phyloP scores from a whole-genome alignment of 2,888 invertebrate species.

The Drosophila tripunctata region DNA sequence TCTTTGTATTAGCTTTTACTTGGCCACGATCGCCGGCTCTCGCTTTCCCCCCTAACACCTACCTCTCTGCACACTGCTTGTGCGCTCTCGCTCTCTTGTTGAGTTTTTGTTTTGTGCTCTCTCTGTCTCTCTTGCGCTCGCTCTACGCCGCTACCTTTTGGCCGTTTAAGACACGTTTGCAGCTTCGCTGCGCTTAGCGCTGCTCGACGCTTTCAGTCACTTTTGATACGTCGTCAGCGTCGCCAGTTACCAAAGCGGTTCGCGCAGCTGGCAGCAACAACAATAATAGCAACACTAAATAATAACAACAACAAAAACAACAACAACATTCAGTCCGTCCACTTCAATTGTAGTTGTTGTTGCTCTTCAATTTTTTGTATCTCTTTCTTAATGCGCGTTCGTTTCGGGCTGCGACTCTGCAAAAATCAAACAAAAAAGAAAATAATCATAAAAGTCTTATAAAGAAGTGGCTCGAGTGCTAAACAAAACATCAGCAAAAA shows the following conservation, averaged over 20 bases:
- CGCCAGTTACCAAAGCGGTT: constrained; percentile 56
- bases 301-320: constrained; percentile 8
- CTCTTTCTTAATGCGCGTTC: constrained; percentile 59
- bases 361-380: constrained; percentile 24
- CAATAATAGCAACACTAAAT: constrained; percentile 14
- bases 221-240: constrained; percentile 65
- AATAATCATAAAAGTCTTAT: constrained; percentile 25
- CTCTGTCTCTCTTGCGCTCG: not conserved
- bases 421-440: constrained; percentile 28
- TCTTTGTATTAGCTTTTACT: constrained; percentile 60
- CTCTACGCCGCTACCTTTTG: constrained; percentile 37
- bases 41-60: constrained; percentile 15
- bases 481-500: constrained; percentile 26
- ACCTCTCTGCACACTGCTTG: not conserved
- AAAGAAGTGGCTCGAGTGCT: constrained; percentile 60
- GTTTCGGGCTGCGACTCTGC: constrained; percentile 46
- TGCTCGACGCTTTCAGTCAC: constrained; percentile 61
- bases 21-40: constrained; percentile 30
- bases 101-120: constrained; percentile 1
- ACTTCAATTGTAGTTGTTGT: constrained; percentile 37
- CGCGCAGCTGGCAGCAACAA: constrained; percentile 42
- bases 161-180: constrained; percentile 72
- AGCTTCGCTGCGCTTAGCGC: constrained; percentile 63
- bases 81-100: constrained; percentile 1
- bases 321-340: constrained; percentile 39